phyloP scores from a whole-genome alignment of 2,888 invertebrate species.

The Chrysolina americana region DNA sequence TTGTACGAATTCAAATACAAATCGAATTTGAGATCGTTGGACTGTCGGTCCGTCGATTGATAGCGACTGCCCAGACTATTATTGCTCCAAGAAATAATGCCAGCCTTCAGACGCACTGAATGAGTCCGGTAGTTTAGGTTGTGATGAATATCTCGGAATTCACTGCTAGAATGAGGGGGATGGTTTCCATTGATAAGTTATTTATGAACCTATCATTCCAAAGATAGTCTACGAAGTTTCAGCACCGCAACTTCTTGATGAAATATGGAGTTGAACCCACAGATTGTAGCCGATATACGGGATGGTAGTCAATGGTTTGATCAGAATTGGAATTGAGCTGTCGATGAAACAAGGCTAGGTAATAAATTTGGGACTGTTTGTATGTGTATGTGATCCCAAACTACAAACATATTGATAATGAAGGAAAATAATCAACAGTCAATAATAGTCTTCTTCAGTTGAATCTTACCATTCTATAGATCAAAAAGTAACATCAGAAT shows the following conservation, averaged over 20 bases:
- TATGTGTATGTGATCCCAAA: too few relatives aligned
- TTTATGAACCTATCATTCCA: conserved; percentile 10
- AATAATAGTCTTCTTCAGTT: too few relatives aligned
- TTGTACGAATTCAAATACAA: too few relatives aligned
- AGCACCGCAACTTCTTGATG: background rate
- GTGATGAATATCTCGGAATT: conserved; percentile 18
- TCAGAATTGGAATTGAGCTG: background rate
- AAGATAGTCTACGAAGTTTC: conserved; percentile 18
- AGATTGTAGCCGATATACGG: conserved; percentile 8
- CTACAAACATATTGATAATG: too few relatives aligned
- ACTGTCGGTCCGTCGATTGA: background rate
- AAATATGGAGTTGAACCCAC: conserved; percentile 2
- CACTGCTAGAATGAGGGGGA: conserved; percentile 6
- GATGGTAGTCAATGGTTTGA: background rate
- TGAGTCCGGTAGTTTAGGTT: conserved; percentile 7
- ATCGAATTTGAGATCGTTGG: too few relatives aligned
- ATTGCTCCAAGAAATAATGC: background rate
- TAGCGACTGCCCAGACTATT: background rate
- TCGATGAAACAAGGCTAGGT: background rate
- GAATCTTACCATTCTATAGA: too few relatives aligned
- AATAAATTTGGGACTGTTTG: background rate
- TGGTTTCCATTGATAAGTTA: conserved; percentile 8
- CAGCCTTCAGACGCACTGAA: conserved; percentile 4
- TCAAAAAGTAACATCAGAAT: too few relatives aligned
- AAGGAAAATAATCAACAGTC: too few relatives aligned